phyloP scores from a whole-genome alignment of 2,797 vertebrate genomes.

The Alca torda region DNA sequence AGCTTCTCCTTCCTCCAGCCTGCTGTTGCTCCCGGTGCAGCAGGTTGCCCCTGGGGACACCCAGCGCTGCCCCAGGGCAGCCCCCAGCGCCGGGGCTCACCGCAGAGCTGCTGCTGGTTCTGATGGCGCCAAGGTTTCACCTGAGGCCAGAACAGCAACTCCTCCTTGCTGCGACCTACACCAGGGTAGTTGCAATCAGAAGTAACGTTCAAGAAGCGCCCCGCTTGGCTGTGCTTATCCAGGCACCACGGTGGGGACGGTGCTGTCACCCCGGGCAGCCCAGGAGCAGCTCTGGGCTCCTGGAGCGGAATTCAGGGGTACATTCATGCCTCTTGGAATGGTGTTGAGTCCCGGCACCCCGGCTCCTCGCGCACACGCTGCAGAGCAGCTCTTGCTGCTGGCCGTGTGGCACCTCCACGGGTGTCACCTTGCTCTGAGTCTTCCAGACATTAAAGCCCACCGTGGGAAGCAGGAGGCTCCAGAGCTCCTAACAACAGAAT shows the following conservation, averaged over 20 bases:
- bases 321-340: not conserved
- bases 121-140: not conserved
- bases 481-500: not conserved
- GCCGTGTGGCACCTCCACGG: not conserved
- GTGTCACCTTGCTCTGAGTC: not conserved
- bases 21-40: not conserved
- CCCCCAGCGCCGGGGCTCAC: not conserved
- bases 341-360: not conserved
- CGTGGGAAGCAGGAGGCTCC: not conserved
- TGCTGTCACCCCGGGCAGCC: not conserved
- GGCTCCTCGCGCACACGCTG: fast-evolving
- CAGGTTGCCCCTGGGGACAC: not conserved
- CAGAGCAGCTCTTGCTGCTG: not conserved
- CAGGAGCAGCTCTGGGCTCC: not conserved
- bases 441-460: not conserved
- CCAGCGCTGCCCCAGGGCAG: not conserved
- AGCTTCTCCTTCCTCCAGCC: not conserved
- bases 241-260: fast-evolving
- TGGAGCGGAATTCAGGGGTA: not conserved
- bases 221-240: not conserved
- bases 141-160: not conserved
- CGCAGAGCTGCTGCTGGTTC: not conserved
- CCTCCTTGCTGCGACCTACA: not conserved
- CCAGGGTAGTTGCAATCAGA: not conserved
- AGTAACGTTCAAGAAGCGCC: not conserved